A percentile compares a stretch with the other conserved stretches of the same genome.
Evolutionary conservation across 2,113 vertebrate species (phyloP).

Genomic region (Dinomys branickii): DNA sequence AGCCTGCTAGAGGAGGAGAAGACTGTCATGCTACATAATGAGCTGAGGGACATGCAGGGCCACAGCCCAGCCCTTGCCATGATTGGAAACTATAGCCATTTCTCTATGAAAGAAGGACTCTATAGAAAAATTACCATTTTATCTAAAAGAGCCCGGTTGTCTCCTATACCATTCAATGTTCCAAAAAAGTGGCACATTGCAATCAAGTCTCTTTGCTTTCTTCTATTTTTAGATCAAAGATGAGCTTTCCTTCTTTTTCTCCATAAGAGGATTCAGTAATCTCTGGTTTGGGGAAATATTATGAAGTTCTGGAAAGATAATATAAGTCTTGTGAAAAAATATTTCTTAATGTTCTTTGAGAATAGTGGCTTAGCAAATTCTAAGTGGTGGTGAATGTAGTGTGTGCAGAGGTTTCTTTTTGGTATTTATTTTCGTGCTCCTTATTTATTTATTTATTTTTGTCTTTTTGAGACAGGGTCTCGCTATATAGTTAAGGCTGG

Average conservation of each 20-base stretch:
- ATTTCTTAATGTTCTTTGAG: background rate
- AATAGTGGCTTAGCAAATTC: background rate
- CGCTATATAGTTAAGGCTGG: no score
- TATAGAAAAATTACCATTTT: slow-evolving; percentile 70
- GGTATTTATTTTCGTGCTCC: slow-evolving; percentile 45
- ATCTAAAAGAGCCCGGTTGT: slow-evolving; percentile 25
- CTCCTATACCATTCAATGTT: slow-evolving; percentile 63
- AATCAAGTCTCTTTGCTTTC: slow-evolving; percentile 50
- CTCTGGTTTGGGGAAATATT: slow-evolving; percentile 63
- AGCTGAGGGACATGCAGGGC: slow-evolving; percentile 92
- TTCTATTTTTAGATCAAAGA: slow-evolving; percentile 47
- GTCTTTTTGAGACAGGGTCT: no score
- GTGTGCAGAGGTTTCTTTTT: background rate
- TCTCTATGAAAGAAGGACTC: slow-evolving; percentile 76
- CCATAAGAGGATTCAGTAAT: slow-evolving; percentile 66
- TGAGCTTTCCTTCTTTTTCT: background rate
- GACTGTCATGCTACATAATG: slow-evolving; percentile 89
- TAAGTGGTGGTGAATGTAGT: background rate
- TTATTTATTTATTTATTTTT: no score
- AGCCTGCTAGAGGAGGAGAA: slow-evolving; percentile 95
- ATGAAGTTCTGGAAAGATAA: slow-evolving; percentile 57
- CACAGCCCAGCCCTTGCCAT: slow-evolving; percentile 81
- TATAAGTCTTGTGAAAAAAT: background rate
- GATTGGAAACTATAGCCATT: slow-evolving; percentile 78
- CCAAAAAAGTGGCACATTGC: slow-evolving; percentile 50